Percentiles rank a stretch among this genome's conserved stretches.
Evolutionary conservation across 2,113 vertebrate species (phyloP).

Genomic region (Sinocyclocheilus rhinocerous): DNA sequence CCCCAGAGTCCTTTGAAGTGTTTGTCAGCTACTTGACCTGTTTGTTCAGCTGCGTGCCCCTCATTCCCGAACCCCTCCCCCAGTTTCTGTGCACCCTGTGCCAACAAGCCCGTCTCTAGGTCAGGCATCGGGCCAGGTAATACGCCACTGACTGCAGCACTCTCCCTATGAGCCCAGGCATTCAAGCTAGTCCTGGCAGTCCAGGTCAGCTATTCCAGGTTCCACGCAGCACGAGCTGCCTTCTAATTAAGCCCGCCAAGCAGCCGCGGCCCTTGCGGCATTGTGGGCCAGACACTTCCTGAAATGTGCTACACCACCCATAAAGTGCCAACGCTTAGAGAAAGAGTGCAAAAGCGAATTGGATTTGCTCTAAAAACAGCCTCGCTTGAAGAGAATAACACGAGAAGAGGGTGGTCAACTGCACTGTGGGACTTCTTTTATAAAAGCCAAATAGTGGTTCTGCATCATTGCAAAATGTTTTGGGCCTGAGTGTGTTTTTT

Average conservation of each 20-base stretch:
- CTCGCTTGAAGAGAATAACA: not conserved
- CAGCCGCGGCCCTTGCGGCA: constrained; percentile 62
- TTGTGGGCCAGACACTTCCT: constrained; percentile 72
- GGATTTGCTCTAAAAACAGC: constrained; percentile 39
- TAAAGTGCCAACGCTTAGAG: constrained; percentile 56
- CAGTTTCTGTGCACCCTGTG: constrained; percentile 19
- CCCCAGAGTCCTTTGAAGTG: constrained; percentile 56
- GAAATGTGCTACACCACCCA: constrained; percentile 69
- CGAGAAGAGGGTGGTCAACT: constrained; percentile 13
- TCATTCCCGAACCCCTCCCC: constrained; percentile 38
- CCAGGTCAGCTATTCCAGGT: constrained; percentile 69
- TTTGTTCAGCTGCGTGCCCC: constrained; percentile 73
- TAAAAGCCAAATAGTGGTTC: constrained; percentile 28
- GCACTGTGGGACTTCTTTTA: not conserved
- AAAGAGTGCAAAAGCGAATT: constrained; percentile 36
- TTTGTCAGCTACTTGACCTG: constrained; percentile 69
- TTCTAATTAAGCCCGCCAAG: constrained; percentile 73
- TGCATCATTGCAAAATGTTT: constrained; percentile 38
- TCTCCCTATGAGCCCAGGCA: constrained; percentile 2
- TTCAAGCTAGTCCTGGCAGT: constrained; percentile 31
- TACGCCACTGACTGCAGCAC: constrained; percentile 30
- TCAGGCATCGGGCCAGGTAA: constrained; percentile 38
- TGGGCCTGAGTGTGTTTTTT: not conserved
- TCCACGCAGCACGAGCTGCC: constrained; percentile 64
- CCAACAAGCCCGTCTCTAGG: constrained; percentile 50